phyloP scores from a whole-genome alignment of 2,113 vertebrate species.

The Blennius ocellaris region DNA sequence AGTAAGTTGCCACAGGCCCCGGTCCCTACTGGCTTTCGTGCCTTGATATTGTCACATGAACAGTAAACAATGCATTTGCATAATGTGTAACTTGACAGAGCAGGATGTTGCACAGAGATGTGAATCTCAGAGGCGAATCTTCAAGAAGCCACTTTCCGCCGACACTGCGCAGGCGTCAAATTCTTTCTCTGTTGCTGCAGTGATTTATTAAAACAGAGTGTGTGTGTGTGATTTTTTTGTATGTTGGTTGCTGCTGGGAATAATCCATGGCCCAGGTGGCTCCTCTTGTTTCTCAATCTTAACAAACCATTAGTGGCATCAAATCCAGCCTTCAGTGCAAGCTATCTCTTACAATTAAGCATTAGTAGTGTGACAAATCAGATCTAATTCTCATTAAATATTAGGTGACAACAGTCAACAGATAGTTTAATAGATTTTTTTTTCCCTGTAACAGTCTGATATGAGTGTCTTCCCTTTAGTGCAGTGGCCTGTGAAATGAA shows the following conservation, averaged over 20 bases:
- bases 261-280: constrained; percentile 49
- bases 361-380: constrained; percentile 48
- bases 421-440: constrained; percentile 14
- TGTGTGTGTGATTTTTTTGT: constrained; percentile 36
- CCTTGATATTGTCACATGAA: constrained; percentile 75
- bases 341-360: constrained; percentile 70
- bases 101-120: constrained; percentile 60
- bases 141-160: constrained; percentile 52
- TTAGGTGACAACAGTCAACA: constrained; percentile 51
- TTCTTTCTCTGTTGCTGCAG: constrained; percentile 54
- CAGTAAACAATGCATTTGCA: constrained; percentile 78
- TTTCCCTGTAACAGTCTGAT: not conserved
- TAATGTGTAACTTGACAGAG: constrained; percentile 75
- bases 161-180: constrained; percentile 33
- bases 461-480: not conserved
- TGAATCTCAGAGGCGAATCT: constrained; percentile 68
- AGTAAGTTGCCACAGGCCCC: constrained; percentile 58
- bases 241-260: constrained; percentile 52
- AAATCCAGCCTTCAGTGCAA: constrained; percentile 63
- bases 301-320: constrained; percentile 70
- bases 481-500: not conserved
- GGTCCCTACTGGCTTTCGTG: constrained; percentile 68
- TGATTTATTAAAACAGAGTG: constrained; percentile 67
- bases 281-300: constrained; percentile 54
- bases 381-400: constrained; percentile 71